Percentiles rank a stretch among this genome's conserved stretches.
These are phyloP conservation scores for Montipora sp. DNA, from an alignment of 64 coral and sea anemone genomes.

Conservation along the genomic window DNA sequence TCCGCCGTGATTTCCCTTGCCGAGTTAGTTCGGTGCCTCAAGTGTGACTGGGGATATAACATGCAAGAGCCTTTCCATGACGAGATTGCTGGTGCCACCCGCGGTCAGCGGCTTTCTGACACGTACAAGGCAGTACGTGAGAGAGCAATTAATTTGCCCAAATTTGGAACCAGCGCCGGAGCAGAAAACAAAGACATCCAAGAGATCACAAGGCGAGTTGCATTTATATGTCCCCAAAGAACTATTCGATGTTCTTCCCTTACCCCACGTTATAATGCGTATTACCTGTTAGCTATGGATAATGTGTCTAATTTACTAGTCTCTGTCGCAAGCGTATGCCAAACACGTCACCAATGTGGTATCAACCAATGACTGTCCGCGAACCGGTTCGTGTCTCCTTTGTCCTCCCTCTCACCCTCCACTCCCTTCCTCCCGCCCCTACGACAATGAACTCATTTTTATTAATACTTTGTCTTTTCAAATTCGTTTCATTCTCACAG, in stretches of 20 bases:
- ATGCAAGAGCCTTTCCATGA: constrained; percentile 83
- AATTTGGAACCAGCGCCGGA: constrained; percentile 84
- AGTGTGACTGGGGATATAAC: constrained; percentile 77
- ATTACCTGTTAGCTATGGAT: too few species aligned
- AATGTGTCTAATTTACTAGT: too few species aligned
- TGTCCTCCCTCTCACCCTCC: too few species aligned
- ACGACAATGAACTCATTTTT: too few species aligned
- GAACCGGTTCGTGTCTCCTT: too few species aligned
- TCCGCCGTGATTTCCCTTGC: constrained; percentile 52
- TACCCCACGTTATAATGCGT: too few species aligned
- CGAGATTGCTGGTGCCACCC: constrained; percentile 50
- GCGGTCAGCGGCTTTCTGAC: constrained; percentile 59
- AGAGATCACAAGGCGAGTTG: constrained; percentile 53
- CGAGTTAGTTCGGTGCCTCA: constrained; percentile 76
- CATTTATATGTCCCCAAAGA: too few species aligned
- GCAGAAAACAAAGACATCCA: constrained; percentile 64
- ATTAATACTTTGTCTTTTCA: background rate
- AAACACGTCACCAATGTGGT: too few species aligned
- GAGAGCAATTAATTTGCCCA: constrained; percentile 62
- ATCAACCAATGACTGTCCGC: too few species aligned
- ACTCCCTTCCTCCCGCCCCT: too few species aligned
- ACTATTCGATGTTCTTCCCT: too few species aligned
- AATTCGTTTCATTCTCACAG: background rate
- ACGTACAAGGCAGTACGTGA: constrained; percentile 79
- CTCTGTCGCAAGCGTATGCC: too few species aligned